A percentile compares a stretch with the other conserved stretches of the same genome.
phyloP scores from a whole-genome alignment of 2,888 invertebrate genomes.

The Yponomeuta plumbellus region DNA sequence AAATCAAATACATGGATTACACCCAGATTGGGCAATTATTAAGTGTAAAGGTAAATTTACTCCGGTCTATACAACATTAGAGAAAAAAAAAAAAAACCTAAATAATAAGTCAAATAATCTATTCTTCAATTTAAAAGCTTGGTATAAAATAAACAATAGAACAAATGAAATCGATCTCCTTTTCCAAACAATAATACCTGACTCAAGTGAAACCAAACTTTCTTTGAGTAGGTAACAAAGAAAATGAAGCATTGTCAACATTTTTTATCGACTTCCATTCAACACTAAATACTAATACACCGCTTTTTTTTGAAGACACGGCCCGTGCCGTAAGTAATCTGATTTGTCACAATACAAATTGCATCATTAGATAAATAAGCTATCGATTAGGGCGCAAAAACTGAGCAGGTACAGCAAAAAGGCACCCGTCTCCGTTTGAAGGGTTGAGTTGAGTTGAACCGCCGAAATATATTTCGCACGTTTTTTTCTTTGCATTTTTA shows the following conservation, averaged over 20 bases:
- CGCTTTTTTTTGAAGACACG: neutral
- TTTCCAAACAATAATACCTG: neutral
- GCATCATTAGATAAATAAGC: slow-evolving; percentile 2
- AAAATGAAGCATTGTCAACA: neutral
- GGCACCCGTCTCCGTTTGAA: slow-evolving; percentile 5
- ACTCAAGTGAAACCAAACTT: neutral
- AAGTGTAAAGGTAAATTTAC: too few species aligned
- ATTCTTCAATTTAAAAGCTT: too few species aligned
- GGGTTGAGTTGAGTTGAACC: neutral
- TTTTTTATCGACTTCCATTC: neutral
- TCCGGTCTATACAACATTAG: too few species aligned
- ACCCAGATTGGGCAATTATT: too few species aligned
- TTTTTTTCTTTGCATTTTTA: slow-evolving; percentile 36
- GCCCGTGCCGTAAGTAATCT: slow-evolving; percentile 17
- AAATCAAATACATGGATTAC: too few species aligned
- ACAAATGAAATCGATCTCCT: too few species aligned
- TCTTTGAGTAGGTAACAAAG: neutral
- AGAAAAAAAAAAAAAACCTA: too few species aligned
- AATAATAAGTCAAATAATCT: too few species aligned
- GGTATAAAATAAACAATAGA: too few species aligned
- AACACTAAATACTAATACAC: neutral
- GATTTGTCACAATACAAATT: slow-evolving; percentile 6
- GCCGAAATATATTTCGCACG: slow-evolving; percentile 25
- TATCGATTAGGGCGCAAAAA: slow-evolving; percentile 11
- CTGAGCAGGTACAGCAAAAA: slow-evolving; percentile 18